phyloP scores from a whole-genome alignment of 1,140 invertebrate species.

The Frieseomelitta varia region DNA sequence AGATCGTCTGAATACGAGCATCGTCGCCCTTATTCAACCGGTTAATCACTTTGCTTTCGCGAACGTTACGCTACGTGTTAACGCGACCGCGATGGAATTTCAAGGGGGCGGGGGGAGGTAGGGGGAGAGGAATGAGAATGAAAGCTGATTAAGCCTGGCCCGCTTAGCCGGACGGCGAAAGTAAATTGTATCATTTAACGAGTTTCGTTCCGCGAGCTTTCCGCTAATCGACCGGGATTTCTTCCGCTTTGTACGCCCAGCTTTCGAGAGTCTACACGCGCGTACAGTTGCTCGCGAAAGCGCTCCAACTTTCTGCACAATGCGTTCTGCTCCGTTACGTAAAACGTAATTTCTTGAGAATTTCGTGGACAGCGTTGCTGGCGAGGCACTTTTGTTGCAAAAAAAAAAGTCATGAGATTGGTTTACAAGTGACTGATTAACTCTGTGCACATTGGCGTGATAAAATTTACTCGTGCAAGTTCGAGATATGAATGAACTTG shows the following conservation, averaged over 20 bases:
- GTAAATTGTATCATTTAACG: slow-evolving; percentile 36
- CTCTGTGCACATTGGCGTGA: no score
- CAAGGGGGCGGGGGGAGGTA: neutral
- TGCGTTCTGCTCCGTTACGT: no score
- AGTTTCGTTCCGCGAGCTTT: slow-evolving; percentile 3
- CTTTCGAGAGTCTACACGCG: neutral
- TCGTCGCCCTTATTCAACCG: slow-evolving; percentile 26
- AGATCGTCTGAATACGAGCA: slow-evolving; percentile 4
- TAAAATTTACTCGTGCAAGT: no score
- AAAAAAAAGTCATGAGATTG: no score
- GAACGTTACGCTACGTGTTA: slow-evolving; percentile 14
- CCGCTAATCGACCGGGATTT: slow-evolving; percentile 5
- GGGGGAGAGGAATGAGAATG: neutral
- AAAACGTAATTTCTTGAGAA: no score
- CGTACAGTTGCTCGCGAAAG: no score
- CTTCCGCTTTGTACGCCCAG: neutral
- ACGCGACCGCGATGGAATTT: slow-evolving; percentile 3
- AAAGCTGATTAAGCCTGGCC: slow-evolving; percentile 28
- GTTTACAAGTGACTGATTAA: no score
- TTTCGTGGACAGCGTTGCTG: no score
- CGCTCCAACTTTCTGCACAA: no score
- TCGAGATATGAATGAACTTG: no score
- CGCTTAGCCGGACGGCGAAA: slow-evolving; percentile 15
- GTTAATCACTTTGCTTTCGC: slow-evolving; percentile 34
- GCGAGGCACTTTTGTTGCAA: no score